These are phyloP conservation scores for Conomelus anceps DNA, from an alignment of 2,888 invertebrate genomes.

Conservation along the genomic window DNA sequence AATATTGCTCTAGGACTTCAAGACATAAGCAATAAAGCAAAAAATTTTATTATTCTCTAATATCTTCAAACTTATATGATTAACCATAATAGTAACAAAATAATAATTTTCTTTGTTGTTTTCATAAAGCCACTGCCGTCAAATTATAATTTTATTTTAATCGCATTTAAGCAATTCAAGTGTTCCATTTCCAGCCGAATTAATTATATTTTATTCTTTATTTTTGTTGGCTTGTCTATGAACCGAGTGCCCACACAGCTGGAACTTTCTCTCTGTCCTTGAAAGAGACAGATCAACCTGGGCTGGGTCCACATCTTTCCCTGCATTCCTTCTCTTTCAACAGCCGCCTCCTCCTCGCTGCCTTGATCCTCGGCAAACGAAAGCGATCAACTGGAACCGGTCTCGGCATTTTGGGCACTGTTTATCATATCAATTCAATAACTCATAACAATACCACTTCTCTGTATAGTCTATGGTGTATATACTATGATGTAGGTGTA, in stretches of 20 bases:
- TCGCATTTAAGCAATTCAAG: too few relatives aligned
- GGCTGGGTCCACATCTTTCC: not conserved
- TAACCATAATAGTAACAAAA: too few relatives aligned
- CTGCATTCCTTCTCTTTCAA: not conserved
- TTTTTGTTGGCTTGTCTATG: not conserved
- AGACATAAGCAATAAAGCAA: too few relatives aligned
- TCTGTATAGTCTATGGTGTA: not conserved
- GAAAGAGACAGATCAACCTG: not conserved
- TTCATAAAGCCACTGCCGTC: too few relatives aligned
- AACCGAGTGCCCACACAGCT: not conserved
- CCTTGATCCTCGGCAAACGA: not conserved
- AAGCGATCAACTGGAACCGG: not conserved
- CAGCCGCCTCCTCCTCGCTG: too few relatives aligned
- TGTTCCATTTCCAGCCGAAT: not conserved
- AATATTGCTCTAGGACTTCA: too few relatives aligned
- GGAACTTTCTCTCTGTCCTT: not conserved
- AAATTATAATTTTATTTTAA: too few relatives aligned
- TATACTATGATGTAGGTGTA: too few relatives aligned
- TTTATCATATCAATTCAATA: not conserved
- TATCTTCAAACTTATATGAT: too few relatives aligned
- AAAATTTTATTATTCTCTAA: too few relatives aligned
- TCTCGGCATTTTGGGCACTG: not conserved
- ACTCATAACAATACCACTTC: not conserved
- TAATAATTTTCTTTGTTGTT: too few relatives aligned
- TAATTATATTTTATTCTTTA: not conserved